Percentiles rank a stretch among this genome's conserved stretches.
Evolutionary conservation across 2,113 vertebrate species (phyloP).

Genomic region (Thalassoma bifasciatum): DNA sequence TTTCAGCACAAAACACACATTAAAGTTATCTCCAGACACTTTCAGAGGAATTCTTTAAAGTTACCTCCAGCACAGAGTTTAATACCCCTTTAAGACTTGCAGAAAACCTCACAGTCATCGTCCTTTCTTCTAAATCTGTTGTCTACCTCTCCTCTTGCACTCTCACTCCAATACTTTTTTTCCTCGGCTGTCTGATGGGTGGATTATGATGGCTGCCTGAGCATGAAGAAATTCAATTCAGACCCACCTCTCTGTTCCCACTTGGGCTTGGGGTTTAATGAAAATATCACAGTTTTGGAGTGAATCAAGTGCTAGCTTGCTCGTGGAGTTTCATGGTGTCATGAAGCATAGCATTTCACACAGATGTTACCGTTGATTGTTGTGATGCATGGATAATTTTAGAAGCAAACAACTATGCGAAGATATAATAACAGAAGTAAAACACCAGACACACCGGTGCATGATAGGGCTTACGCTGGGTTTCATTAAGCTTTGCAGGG

Average conservation of each 20-base stretch:
- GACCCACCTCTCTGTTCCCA: constrained; percentile 1
- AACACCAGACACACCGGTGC: constrained; percentile 20
- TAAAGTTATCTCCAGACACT: neutral
- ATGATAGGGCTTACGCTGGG: constrained; percentile 35
- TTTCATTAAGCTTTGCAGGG: constrained; percentile 47
- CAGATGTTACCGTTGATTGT: constrained; percentile 39
- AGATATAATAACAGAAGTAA: constrained; percentile 54
- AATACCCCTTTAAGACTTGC: constrained; percentile 5
- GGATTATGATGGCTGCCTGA: neutral
- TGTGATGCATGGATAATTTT: constrained; percentile 28
- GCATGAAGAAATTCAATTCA: constrained; percentile 15
- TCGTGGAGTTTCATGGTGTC: neutral
- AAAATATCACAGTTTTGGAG: constrained; percentile 28
- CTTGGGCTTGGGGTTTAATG: constrained; percentile 8
- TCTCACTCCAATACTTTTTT: neutral
- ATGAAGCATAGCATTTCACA: constrained; percentile 15
- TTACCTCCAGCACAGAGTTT: constrained; percentile 5
- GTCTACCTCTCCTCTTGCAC: neutral
- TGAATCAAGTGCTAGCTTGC: neutral
- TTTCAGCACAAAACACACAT: constrained; percentile 8
- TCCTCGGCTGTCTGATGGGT: neutral
- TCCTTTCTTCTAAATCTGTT: neutral
- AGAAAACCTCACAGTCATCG: neutral
- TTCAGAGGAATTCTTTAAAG: constrained; percentile 2
- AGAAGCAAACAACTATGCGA: constrained; percentile 43